phyloP scores from a whole-genome alignment of 2,888 invertebrate species.

The Ochropleura plecta region DNA sequence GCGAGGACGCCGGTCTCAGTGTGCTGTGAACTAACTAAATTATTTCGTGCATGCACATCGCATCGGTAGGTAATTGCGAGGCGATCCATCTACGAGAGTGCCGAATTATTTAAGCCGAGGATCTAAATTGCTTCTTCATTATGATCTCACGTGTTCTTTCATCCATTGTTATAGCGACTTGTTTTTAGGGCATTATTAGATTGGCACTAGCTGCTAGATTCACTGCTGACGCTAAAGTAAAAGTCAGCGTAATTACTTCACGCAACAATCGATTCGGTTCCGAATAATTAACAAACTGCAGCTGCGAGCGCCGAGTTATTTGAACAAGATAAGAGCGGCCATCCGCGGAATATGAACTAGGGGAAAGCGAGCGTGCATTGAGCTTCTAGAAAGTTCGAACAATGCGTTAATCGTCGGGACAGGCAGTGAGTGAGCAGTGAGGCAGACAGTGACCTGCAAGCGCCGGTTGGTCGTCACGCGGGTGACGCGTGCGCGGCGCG shows the following conservation, averaged over 20 bases:
- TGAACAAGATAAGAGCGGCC: constrained; percentile 59
- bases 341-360: constrained; percentile 64
- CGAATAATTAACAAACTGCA: constrained; percentile 56
- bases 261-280: constrained; percentile 41
- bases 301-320: constrained; percentile 61
- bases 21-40: constrained; percentile 61
- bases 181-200: neutral
- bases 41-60: constrained; percentile 61
- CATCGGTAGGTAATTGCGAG: constrained; percentile 53
- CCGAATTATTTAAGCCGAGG: constrained; percentile 49
- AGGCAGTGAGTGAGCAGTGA: constrained; percentile 48
- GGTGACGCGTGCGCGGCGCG: constrained; percentile 69
- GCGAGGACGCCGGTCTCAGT: constrained; percentile 55
- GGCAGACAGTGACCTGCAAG: constrained; percentile 71
- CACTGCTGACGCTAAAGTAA: constrained; percentile 16
- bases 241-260: constrained; percentile 25
- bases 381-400: constrained; percentile 77
- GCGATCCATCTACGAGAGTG: constrained; percentile 49
- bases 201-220: constrained; percentile 6
- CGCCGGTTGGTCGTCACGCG: constrained; percentile 65
- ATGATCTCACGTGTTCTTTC: constrained; percentile 29
- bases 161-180: constrained; percentile 15
- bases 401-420: constrained; percentile 72
- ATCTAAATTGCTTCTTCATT: constrained; percentile 35
- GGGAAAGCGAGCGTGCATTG: constrained; percentile 68